Conservation (phyloP, 2,888 invertebrate species). For the Muschampia plurimacula region DNA sequence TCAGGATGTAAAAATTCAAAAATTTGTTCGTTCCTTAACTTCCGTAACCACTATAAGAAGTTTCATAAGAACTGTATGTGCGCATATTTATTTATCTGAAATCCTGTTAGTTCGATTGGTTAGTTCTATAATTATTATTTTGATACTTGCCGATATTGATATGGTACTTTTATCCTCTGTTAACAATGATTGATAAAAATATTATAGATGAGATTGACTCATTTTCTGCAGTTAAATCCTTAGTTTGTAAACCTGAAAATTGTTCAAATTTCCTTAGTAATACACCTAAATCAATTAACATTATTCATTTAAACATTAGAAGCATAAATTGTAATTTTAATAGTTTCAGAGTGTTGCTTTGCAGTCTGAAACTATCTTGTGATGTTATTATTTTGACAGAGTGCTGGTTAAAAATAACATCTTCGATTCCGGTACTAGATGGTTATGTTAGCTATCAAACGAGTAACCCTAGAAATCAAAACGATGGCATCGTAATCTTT, state of each 20-base stretch:
- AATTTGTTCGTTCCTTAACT: no score
- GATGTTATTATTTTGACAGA: constrained; percentile 22
- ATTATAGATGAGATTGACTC: no score
- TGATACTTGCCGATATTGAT: no score
- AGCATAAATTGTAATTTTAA: constrained; percentile 22
- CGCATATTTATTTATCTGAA: no score
- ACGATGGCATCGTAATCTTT: constrained; percentile 32
- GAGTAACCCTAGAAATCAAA: constrained; percentile 23
- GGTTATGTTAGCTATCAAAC: neutral
- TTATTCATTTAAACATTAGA: constrained; percentile 25
- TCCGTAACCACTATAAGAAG: no score
- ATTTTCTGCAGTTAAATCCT: no score
- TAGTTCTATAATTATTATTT: no score
- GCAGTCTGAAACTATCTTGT: neutral
- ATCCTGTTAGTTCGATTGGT: no score
- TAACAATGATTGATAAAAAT: no score
- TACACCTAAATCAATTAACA: neutral
- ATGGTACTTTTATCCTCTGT: no score
- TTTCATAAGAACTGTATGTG: no score
- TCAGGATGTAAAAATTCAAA: no score
- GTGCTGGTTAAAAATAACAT: constrained; percentile 5
- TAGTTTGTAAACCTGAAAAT: constrained; percentile 6
- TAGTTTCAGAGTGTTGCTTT: constrained; percentile 10
- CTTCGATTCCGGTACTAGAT: neutral
- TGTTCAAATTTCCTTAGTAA: neutral